Evolutionary conservation across 2,797 vertebrate species (phyloP), one percentile per base, ranked within the genome.

Genomic region (Darevskia mixta): DNA sequence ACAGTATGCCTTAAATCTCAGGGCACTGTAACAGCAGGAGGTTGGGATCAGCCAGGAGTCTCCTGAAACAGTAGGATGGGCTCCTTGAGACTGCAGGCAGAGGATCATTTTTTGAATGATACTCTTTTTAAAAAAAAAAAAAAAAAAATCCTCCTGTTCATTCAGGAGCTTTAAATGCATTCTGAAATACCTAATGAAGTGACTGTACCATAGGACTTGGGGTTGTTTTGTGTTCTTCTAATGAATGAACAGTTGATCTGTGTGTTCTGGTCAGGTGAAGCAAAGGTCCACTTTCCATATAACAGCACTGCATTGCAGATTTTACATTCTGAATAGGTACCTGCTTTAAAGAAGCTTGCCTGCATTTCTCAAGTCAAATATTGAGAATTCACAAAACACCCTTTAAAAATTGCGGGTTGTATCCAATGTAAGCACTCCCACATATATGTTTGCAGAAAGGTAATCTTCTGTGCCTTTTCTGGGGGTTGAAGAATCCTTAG

Each of bases 211-310:
- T 27, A 85, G 67, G 67, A 3, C 86, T 17, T 49, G 23, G 32
- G n/a, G 0, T 72, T 84, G 82, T 41, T 13, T 9, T 1, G n/a
- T 45, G 2, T 85, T 86, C 15, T 61, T 61, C 35, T 82, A 79
- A 73, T 58, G 88, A 67, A 91, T 61, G 3, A 38, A 2, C 66
- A 23, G n/a, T 87, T 90, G 32, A 29, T 23, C 72, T 66, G 8
- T 3, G 7, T 82, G 41, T 32, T 89, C 49, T 55, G 83, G 79
- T 89, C 84, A 88, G 81, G 66, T 85, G 0, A 77, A 58, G 25
- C n/a, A 29, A 80, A 81, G 77, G 76, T 0, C 84, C 86, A 86
- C 7, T 45, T 17, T 79, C 11, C 9, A 3, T 49, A 6, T 13
- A 29, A 27, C 43, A 78, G 15, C 11, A 29, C 15, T 13, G 15